A percentile compares a stretch with the other conserved stretches of the same genome.
Conservation (phyloP, 1,140 invertebrate species). For the Stegodyphus dumicola region DNA sequence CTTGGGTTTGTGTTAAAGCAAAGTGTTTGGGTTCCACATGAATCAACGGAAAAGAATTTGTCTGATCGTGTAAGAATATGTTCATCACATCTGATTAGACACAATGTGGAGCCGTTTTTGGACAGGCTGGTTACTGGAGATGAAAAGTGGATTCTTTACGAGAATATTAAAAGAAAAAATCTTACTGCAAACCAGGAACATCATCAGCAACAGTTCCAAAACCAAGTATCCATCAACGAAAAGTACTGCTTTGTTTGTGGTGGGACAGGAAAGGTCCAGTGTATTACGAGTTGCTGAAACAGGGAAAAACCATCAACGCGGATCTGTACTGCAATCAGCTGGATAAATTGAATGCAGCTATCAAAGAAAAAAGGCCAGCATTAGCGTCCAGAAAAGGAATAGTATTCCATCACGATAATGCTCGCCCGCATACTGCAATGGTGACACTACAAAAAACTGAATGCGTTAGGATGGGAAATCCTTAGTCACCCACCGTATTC, state of each 20-base stretch:
- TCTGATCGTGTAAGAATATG: not conserved
- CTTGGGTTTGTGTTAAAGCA: constrained; percentile 42
- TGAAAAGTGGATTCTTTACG: constrained; percentile 1
- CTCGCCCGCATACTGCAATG: too few relatives aligned
- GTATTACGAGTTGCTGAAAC: not conserved
- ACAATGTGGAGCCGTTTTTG: not conserved
- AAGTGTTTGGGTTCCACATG: constrained; percentile 46
- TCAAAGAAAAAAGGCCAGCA: constrained; percentile 13
- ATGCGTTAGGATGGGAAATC: too few relatives aligned
- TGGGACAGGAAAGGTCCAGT: not conserved
- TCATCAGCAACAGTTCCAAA: not conserved
- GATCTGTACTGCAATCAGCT: constrained; percentile 26
- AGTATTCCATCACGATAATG: too few relatives aligned
- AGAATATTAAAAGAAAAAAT: not conserved
- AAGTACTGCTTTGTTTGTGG: not conserved
- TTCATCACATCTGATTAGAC: not conserved
- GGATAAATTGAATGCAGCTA: constrained; percentile 39
- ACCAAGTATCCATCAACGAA: not conserved
- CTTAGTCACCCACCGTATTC: too few relatives aligned
- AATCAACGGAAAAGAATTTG: not conserved
- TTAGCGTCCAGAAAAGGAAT: too few relatives aligned
- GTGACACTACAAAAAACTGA: too few relatives aligned
- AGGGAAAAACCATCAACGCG: constrained; percentile 3
- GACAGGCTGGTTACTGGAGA: not conserved
- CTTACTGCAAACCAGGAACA: not conserved